A percentile compares a stretch with the other conserved stretches of the same genome.
phyloP scores from a whole-genome alignment of 2,888 invertebrate species.

The Desoria tigrina region DNA sequence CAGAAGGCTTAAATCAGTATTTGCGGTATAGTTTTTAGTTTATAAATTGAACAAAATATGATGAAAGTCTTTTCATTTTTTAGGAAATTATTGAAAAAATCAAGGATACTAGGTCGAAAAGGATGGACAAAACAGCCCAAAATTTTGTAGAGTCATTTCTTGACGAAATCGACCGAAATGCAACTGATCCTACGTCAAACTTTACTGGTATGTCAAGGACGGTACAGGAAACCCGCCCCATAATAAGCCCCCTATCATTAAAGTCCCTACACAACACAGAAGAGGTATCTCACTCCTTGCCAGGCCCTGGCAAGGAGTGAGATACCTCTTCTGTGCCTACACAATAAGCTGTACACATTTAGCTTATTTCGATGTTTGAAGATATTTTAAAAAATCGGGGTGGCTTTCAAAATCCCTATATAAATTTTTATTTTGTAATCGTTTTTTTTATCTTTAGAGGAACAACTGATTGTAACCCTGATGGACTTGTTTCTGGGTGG shows the following conservation, averaged over 20 bases:
- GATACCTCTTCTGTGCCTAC: too few relatives aligned
- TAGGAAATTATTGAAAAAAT: conserved; percentile 8
- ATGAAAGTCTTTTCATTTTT: neutral
- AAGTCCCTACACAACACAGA: too few relatives aligned
- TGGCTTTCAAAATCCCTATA: too few relatives aligned
- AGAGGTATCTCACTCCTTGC: too few relatives aligned
- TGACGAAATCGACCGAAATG: conserved; percentile 6
- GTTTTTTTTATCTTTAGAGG: conserved; percentile 1
- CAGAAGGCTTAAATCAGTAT: neutral
- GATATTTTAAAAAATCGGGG: too few relatives aligned
- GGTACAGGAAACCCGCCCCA: too few relatives aligned
- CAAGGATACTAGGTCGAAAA: neutral
- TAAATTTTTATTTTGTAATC: too few relatives aligned
- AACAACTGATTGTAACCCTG: conserved; percentile 6
- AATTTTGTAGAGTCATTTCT: conserved; percentile 16
- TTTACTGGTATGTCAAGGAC: too few relatives aligned
- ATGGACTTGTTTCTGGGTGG: conserved; percentile 23
- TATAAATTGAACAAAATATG: neutral
- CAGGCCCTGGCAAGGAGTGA: too few relatives aligned
- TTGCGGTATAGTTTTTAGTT: neutral
- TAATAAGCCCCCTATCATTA: too few relatives aligned
- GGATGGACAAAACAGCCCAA: neutral
- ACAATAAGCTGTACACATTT: too few relatives aligned
- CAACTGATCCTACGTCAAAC: neutral
- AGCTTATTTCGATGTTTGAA: too few relatives aligned